Percentiles rank a stretch among this genome's conserved stretches.
Conservation (phyloP, 2,113 vertebrate genomes). For the Hymenochirus boettgeri region DNA sequence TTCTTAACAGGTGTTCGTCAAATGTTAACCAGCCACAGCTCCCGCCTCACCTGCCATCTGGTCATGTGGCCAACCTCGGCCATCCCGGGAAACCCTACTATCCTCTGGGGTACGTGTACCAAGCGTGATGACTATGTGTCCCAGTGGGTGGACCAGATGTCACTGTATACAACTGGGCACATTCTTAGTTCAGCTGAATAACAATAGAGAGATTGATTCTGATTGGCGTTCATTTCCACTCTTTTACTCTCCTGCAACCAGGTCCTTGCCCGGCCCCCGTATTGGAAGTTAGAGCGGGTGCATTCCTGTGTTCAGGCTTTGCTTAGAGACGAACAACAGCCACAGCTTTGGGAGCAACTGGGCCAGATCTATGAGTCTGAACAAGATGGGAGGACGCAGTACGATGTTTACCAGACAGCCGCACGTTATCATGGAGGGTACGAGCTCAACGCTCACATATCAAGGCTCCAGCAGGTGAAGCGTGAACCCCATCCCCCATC, state of each 20-base stretch:
- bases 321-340: conserved; percentile 70
- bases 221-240: neutral
- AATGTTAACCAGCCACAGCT: conserved; percentile 25
- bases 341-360: conserved; percentile 73
- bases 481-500: neutral
- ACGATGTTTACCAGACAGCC: conserved; percentile 68
- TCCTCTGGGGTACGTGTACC: conserved; percentile 24
- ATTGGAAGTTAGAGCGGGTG: conserved; percentile 73
- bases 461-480: conserved; percentile 72
- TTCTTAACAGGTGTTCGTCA: conserved; percentile 29
- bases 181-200: too few species aligned
- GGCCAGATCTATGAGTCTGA: conserved; percentile 77
- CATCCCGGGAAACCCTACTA: conserved; percentile 36
- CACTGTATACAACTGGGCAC: too few species aligned
- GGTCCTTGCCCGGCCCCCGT: conserved; percentile 46
- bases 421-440: conserved; percentile 67
- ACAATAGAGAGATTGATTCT: too few species aligned
- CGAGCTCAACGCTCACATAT: conserved; percentile 63
- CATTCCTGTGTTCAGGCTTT: conserved; percentile 68
- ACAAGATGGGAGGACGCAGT: conserved; percentile 57
- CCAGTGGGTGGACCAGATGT: too few species aligned
- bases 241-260: neutral
- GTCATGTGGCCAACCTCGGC: conserved; percentile 37
- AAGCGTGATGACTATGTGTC: neutral
- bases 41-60: conserved; percentile 26